Percentiles rank a stretch among this genome's conserved stretches.
These are phyloP conservation scores for Cisticola juncidis DNA, from an alignment of 2,113 vertebrate species.

Conservation along the genomic window DNA sequence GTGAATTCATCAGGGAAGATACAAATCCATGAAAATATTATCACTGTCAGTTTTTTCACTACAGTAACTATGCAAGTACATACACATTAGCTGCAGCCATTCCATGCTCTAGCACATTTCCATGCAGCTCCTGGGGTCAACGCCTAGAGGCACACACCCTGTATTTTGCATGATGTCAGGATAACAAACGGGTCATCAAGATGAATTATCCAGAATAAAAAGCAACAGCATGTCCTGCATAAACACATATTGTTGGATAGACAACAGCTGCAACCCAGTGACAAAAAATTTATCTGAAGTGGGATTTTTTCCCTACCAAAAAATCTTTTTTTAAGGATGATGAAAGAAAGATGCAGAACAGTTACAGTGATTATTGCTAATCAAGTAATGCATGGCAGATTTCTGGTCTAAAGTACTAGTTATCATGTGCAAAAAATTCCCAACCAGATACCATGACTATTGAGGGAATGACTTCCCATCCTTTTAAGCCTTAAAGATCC, in stretches of 20 bases:
- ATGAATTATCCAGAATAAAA: not conserved
- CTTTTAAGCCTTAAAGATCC: not conserved
- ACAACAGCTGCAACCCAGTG: not conserved
- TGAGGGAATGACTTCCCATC: not conserved
- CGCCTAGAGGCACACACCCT: not conserved
- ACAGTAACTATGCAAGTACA: not conserved
- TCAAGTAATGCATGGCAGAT: not conserved
- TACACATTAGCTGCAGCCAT: not conserved
- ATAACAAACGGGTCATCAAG: not conserved
- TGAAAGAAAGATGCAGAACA: not conserved
- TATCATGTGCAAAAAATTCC: not conserved
- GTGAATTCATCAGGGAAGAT: conserved; percentile 15
- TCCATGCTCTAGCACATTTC: not conserved
- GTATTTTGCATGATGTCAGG: not conserved
- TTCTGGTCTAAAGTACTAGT: not conserved
- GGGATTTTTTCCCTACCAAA: not conserved
- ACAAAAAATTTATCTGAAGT: not conserved
- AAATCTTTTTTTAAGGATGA: not conserved
- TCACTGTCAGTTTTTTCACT: not conserved
- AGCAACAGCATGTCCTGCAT: not conserved
- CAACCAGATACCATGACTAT: not conserved
- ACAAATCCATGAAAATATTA: conserved; percentile 5
- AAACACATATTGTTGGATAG: not conserved
- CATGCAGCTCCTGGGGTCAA: not conserved
- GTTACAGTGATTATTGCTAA: not conserved